Conservation (phyloP, 1,140 invertebrate genomes). For the Panagrolaimus sp. region DNA sequence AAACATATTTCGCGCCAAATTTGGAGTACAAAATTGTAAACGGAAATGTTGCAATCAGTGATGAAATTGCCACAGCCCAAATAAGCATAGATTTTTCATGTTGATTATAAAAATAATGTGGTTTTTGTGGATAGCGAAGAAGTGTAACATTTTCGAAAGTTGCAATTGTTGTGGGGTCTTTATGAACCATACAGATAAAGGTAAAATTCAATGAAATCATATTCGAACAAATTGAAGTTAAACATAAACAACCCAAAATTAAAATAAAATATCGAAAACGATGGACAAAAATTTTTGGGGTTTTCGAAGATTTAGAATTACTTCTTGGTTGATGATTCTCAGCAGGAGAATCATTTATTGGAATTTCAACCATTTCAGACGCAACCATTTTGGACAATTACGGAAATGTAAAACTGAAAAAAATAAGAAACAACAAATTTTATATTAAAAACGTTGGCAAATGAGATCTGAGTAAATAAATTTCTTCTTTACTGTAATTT, state of each 20-base stretch:
- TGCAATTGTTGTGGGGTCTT: neutral
- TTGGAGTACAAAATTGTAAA: conserved; percentile 37
- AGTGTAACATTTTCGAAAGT: neutral
- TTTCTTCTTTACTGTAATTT: too few species aligned
- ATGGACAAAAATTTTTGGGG: neutral
- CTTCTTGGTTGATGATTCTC: too few species aligned
- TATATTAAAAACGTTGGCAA: too few species aligned
- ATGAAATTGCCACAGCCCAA: conserved; percentile 29
- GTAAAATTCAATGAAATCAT: conserved; percentile 44
- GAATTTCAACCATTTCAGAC: too few species aligned
- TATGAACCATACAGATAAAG: conserved; percentile 25
- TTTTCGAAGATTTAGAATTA: too few species aligned
- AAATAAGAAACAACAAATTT: too few species aligned
- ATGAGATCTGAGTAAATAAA: too few species aligned
- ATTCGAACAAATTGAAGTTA: conserved; percentile 41
- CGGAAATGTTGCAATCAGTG: conserved; percentile 28
- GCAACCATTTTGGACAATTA: too few species aligned
- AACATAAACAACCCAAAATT: conserved; percentile 17
- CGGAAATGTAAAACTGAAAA: too few species aligned
- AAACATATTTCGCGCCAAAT: conserved; percentile 41
- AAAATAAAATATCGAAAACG: conserved; percentile 14
- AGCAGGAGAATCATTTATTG: too few species aligned
- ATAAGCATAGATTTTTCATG: conserved; percentile 21
- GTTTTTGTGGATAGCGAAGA: neutral
- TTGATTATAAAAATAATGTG: neutral